A percentile compares a stretch with the other conserved stretches of the same genome.
Evolutionary conservation across 2,888 invertebrate species (phyloP).

Genomic region (Agrochola lota): DNA sequence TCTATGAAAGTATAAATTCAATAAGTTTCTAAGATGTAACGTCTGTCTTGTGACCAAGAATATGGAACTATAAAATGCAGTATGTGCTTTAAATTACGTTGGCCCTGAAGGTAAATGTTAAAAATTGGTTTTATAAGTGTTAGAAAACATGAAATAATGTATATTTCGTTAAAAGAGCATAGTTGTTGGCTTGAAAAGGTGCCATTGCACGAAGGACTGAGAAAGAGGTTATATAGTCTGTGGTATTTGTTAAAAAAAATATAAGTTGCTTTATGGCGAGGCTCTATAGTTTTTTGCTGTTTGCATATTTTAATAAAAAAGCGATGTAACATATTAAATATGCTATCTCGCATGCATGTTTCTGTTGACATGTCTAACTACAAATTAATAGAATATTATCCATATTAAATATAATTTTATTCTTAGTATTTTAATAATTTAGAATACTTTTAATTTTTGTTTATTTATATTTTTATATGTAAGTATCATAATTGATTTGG

Average conservation of each 20-base stretch:
- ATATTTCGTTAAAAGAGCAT: constrained; percentile 52
- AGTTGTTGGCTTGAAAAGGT: constrained; percentile 60
- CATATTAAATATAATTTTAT: constrained; percentile 49
- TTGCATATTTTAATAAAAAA: constrained; percentile 52
- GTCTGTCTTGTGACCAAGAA: constrained; percentile 31
- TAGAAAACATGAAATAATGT: constrained; percentile 50
- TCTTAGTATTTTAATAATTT: constrained; percentile 53
- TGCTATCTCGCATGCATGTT: constrained; percentile 54
- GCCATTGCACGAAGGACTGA: constrained; percentile 66
- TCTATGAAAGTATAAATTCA: background rate
- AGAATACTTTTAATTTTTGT: constrained; percentile 33
- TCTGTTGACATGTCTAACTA: constrained; percentile 50
- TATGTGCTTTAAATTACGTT: constrained; percentile 51
- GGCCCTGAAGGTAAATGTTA: constrained; percentile 30
- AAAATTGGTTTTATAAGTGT: constrained; percentile 45
- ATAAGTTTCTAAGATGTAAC: constrained; percentile 8
- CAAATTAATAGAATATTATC: constrained; percentile 42
- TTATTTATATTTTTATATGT: constrained; percentile 50
- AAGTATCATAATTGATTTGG: constrained; percentile 36
- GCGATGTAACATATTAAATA: constrained; percentile 63
- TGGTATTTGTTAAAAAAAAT: constrained; percentile 60
- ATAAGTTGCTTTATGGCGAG: constrained; percentile 56
- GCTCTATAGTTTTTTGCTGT: constrained; percentile 53
- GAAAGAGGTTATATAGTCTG: constrained; percentile 58
- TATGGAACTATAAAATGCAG: constrained; percentile 38